Evolutionary conservation across 2,888 invertebrate genomes (phyloP).

Genomic region (Caenorhabditis auriculariae): DNA sequence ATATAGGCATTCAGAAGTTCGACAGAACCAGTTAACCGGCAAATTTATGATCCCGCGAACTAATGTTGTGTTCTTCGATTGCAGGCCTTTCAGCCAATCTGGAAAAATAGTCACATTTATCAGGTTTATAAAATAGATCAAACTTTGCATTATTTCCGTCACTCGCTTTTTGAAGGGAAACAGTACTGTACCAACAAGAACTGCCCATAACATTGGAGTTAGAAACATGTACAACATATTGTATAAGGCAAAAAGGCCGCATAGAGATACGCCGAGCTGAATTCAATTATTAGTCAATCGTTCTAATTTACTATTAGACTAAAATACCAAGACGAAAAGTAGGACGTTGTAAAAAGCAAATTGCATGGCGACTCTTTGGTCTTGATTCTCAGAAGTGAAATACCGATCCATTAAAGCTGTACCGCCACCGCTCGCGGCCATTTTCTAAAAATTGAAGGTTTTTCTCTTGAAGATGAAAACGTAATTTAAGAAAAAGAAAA

Average conservation of each 20-base stretch:
- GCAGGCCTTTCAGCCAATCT: constrained; percentile 53
- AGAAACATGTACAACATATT: constrained; percentile 67
- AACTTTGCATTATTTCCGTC: constrained; percentile 68
- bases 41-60: constrained; percentile 65
- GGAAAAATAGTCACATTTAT: constrained; percentile 1
- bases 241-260: constrained; percentile 78
- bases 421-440: too few species aligned
- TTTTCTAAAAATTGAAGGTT: too few species aligned
- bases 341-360: constrained; percentile 59
- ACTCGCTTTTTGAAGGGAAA: constrained; percentile 87
- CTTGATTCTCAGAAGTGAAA: constrained; percentile 22
- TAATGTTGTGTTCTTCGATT: constrained; percentile 66
- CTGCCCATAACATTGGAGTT: constrained; percentile 90
- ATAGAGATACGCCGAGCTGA: constrained; percentile 61
- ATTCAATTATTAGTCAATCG: constrained; percentile 8
- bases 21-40: constrained; percentile 71
- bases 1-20: constrained; percentile 42
- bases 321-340: constrained; percentile 49
- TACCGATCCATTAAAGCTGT: constrained; percentile 25
- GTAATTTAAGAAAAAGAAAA: too few species aligned
- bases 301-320: not conserved
- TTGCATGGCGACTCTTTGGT: constrained; percentile 53
- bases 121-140: not conserved
- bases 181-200: constrained; percentile 92
- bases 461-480: too few species aligned